A percentile compares a stretch with the other conserved stretches of the same genome.
phyloP scores from a whole-genome alignment of 2,797 vertebrate species.

The Atherinosoma microstoma region DNA sequence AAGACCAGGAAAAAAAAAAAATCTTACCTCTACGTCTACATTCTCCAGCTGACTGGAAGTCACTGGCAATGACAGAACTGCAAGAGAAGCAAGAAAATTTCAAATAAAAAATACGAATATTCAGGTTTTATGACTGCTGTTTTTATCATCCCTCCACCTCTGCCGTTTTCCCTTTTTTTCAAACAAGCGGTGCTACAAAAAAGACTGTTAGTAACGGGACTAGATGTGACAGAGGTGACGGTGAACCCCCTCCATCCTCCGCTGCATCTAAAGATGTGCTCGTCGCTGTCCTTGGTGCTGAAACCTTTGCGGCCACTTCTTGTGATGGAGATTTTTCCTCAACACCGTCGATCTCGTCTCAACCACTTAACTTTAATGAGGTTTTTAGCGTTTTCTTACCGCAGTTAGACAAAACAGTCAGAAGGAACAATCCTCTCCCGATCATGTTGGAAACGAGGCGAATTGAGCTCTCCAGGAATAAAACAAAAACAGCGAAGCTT shows the following conservation, averaged over 20 bases:
- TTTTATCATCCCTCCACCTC: background rate
- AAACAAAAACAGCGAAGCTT: constrained; percentile 53
- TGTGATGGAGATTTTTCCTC: background rate
- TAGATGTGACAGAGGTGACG: constrained; percentile 38
- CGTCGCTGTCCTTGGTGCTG: constrained; percentile 83
- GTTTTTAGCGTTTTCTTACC: constrained; percentile 68
- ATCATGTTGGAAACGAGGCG: constrained; percentile 71
- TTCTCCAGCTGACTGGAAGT: constrained; percentile 77
- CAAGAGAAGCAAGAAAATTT: constrained; percentile 26
- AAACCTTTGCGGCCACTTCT: constrained; percentile 32
- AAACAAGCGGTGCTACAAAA: constrained; percentile 8
- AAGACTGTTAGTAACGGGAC: constrained; percentile 9
- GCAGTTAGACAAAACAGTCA: constrained; percentile 71
- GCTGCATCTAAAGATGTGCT: constrained; percentile 19
- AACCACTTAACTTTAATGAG: background rate
- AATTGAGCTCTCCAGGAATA: constrained; percentile 64
- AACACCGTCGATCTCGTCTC: background rate
- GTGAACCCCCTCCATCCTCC: constrained; percentile 24
- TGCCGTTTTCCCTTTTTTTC: background rate
- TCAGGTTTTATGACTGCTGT: background rate
- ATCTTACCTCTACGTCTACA: constrained; percentile 80
- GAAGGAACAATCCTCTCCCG: constrained; percentile 66
- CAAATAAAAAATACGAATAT: constrained; percentile 3
- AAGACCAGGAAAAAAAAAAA: background rate
- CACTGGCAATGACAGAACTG: constrained; percentile 81